Evolutionary conservation across 1,140 invertebrate genomes (phyloP).

Genomic region (Brachionus manjavacas): DNA sequence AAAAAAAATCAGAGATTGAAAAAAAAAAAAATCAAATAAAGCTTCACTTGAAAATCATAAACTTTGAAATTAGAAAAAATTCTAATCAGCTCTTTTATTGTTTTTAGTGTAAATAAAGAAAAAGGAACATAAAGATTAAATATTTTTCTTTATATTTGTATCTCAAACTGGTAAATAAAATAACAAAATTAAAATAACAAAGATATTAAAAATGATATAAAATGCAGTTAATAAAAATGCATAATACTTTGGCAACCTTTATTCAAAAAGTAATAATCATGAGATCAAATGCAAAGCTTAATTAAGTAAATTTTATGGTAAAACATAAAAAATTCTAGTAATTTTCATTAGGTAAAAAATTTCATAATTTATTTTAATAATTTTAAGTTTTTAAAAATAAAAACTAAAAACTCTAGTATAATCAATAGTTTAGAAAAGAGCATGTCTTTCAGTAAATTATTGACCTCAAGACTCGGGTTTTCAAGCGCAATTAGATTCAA

Average conservation of each 20-base stretch:
- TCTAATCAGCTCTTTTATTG: too few species aligned
- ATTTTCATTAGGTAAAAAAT: neutral
- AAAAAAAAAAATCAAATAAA: too few species aligned
- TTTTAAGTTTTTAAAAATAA: neutral
- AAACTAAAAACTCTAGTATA: neutral
- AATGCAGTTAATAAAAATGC: too few species aligned
- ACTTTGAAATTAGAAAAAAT: too few species aligned
- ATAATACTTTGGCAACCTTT: neutral
- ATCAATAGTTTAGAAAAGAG: neutral
- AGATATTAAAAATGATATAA: too few species aligned
- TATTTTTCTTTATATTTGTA: too few species aligned
- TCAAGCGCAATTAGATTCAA: neutral
- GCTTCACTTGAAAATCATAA: too few species aligned
- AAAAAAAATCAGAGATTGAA: neutral
- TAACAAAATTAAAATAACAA: too few species aligned
- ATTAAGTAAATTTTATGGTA: neutral
- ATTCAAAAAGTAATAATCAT: neutral
- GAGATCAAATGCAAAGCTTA: neutral
- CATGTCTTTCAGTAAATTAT: neutral
- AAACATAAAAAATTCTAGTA: neutral
- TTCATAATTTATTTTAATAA: neutral
- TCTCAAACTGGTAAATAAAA: too few species aligned
- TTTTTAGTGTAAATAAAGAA: too few species aligned
- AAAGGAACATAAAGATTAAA: too few species aligned
- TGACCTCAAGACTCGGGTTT: neutral